Evolutionary conservation across 2,888 invertebrate genomes (phyloP), one percentile per base, ranked within the genome.

Genomic region (Brachynemurus nebulosus): DNA sequence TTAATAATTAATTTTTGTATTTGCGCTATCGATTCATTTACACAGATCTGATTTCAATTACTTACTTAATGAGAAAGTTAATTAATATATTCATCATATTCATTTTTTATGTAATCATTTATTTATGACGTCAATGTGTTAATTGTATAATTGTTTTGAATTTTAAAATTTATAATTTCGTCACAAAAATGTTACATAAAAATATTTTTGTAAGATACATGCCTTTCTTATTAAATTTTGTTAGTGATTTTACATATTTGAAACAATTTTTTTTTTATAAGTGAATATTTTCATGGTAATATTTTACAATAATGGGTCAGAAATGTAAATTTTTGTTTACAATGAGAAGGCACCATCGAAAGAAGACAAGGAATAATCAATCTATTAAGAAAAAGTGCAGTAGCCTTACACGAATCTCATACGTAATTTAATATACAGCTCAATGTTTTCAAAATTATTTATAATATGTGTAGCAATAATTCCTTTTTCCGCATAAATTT

Each of bases 281-380:
- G 16, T 18, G 18, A 37, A 19, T 37, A 37, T 37, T 37, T 18
- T 37, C 12, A 12, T 19, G 20, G 20, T 37, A 5, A 36, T 37
- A 19, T 37, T 37, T 19, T 37, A 43, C 47, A 36, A 45, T 37
- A 45, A 60, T 59, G 61, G 58, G 59, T 62, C 58, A 59, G 54
- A 61, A 49, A 40, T 48, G 48, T 48, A 48, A 47, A 48, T 48
- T 50, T 50, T 48, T 45, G 43, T 45, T 47, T 45, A 35, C 59
- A 58, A 62, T 61, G 62, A 63, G 65, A 65, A 65, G 65, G 65
- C 65, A 65, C 65, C 65, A 64, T 64, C 65, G 65, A 64, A 64
- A 64, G 63, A 64, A 65, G 64, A 64, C 63, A 59, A 62, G 63
- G 59, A 60, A 60, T 59, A 57, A 53, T 59, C 58, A 55, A 57